Conservation (phyloP, 1,140 invertebrate genomes). For the Samia ricini region DNA sequence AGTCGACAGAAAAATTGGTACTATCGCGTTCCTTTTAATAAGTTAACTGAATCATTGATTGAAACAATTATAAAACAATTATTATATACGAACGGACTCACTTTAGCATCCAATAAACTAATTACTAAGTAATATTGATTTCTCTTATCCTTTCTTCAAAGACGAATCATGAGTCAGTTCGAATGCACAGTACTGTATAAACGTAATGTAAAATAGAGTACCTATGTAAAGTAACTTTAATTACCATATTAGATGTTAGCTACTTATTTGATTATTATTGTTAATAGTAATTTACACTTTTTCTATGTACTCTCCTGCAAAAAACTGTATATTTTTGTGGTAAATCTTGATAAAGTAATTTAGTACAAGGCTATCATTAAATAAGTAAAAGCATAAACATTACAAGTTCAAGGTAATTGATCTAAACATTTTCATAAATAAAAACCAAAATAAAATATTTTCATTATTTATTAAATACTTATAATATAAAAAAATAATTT, state of each 20-base stretch:
- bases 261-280: too few relatives aligned
- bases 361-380: not conserved
- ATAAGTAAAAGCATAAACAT: not conserved
- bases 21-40: too few relatives aligned
- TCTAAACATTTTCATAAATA: not conserved
- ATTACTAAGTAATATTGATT: not conserved
- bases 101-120: too few relatives aligned
- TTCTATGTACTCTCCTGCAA: not conserved
- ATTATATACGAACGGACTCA: too few relatives aligned
- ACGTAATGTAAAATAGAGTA: not conserved
- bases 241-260: too few relatives aligned
- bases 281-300: not conserved
- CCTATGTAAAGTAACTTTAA: not conserved
- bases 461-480: slow-evolving; percentile 3
- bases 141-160: not conserved
- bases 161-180: not conserved
- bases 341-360: not conserved
- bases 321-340: not conserved
- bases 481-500: slow-evolving; percentile 1
- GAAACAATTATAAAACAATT: too few relatives aligned
- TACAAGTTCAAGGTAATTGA: not conserved
- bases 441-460: not conserved
- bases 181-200: not conserved
- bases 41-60: too few relatives aligned
- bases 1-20: too few relatives aligned